Conservation (phyloP, 2,797 vertebrate species). For the Coranthus polyacanthus region DNA sequence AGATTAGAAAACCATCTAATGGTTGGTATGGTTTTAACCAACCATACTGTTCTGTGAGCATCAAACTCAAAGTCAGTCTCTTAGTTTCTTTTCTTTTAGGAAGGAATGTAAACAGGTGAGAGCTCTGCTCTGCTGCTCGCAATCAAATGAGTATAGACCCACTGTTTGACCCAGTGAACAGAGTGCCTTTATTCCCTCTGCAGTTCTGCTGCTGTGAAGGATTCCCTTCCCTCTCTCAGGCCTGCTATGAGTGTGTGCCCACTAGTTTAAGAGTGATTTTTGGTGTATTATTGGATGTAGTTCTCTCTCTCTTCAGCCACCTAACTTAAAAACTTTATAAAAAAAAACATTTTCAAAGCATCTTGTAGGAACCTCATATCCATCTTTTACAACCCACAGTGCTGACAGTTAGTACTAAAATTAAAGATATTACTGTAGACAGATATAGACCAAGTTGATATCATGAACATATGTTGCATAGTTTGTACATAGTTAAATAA, state of each 20-base stretch:
- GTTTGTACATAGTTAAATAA: slow-evolving; percentile 28
- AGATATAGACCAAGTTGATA: background rate
- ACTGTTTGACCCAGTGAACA: slow-evolving; percentile 53
- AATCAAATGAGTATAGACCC: slow-evolving; percentile 22
- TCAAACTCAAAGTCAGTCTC: background rate
- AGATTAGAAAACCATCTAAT: background rate
- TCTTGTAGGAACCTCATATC: too few species aligned
- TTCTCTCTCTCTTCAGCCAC: background rate
- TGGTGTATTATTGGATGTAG: background rate
- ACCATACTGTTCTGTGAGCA: background rate
- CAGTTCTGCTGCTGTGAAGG: slow-evolving; percentile 18
- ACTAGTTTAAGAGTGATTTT: slow-evolving; percentile 22
- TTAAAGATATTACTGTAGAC: background rate
- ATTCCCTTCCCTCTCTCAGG: slow-evolving; percentile 21
- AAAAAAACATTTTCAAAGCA: background rate
- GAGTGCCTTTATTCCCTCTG: slow-evolving; percentile 42
- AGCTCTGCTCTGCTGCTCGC: slow-evolving; percentile 16
- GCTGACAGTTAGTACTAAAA: slow-evolving; percentile 6
- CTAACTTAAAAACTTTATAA: background rate
- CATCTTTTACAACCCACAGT: background rate
- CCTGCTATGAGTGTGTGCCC: background rate
- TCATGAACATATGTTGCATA: slow-evolving; percentile 2
- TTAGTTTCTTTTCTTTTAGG: background rate
- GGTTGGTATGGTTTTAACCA: background rate
- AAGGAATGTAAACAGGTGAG: slow-evolving; percentile 48